Percentiles rank a stretch among this genome's conserved stretches.
Evolutionary conservation across 2,888 invertebrate species (phyloP).

Genomic region (Trichogramma dendrolimi): DNA sequence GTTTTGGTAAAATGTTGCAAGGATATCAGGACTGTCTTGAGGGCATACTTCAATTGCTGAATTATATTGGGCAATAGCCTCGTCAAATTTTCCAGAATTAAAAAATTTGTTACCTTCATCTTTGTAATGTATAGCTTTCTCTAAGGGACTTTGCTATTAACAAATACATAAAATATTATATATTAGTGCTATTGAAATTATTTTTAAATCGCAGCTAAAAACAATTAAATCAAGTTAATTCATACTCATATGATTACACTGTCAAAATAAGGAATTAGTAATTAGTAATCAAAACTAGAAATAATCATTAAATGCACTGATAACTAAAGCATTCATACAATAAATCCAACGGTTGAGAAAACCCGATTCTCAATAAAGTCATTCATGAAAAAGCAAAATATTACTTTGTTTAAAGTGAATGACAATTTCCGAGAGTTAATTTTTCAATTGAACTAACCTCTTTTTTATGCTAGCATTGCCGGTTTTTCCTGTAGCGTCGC

Average conservation of each 20-base stretch:
- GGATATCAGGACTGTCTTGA: constrained; percentile 64
- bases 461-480: constrained; percentile 40
- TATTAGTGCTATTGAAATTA: not conserved
- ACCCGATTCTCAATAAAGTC: not conserved
- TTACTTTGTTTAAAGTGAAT: not conserved
- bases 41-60: constrained; percentile 91
- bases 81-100: constrained; percentile 80
- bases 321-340: not conserved
- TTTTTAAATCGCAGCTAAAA: not conserved
- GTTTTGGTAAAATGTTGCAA: constrained; percentile 92
- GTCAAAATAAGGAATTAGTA: no score
- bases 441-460: constrained; percentile 40
- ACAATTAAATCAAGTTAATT: no score
- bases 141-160: constrained; percentile 58
- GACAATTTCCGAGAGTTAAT: not conserved
- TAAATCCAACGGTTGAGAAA: not conserved
- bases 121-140: constrained; percentile 76
- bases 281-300: no score
- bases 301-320: no score
- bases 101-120: constrained; percentile 85
- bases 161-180: constrained; percentile 27
- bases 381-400: not conserved
- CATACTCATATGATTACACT: no score
- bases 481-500: constrained; percentile 54
- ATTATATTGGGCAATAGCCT: constrained; percentile 84